phyloP scores from a whole-genome alignment of 1,140 invertebrate genomes.

The Aphis gossypii region DNA sequence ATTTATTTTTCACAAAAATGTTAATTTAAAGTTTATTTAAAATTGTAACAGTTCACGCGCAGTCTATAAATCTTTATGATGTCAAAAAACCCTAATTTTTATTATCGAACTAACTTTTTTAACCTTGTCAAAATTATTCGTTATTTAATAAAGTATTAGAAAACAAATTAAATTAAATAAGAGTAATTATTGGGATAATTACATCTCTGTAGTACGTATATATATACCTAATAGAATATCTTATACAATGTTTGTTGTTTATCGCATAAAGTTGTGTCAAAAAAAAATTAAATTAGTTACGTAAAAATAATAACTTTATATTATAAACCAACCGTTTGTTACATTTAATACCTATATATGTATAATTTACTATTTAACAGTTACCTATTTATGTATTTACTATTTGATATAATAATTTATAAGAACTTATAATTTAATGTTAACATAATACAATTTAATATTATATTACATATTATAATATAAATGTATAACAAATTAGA shows the following conservation, averaged over 20 bases:
- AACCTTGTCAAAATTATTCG: background rate
- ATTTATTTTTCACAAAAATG: background rate
- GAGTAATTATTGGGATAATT: background rate
- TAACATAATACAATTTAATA: background rate
- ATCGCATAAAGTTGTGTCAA: background rate
- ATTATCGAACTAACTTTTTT: background rate
- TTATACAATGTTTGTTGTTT: background rate
- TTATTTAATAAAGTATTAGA: background rate
- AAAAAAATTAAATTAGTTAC: background rate
- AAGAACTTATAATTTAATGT: background rate
- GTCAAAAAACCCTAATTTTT: background rate
- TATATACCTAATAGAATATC: background rate
- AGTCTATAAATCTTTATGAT: background rate
- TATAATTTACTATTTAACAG: background rate
- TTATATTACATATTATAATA: background rate
- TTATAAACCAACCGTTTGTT: background rate
- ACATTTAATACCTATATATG: background rate
- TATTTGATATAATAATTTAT: background rate
- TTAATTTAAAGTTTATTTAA: background rate
- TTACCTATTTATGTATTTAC: background rate
- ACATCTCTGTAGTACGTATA: background rate
- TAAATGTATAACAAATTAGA: background rate
- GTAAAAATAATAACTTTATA: background rate
- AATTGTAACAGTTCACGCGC: background rate
- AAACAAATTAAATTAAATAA: background rate